Evolutionary conservation across 2,888 invertebrate genomes (phyloP).

Genomic region (Hydrotaea cyrtoneurina): DNA sequence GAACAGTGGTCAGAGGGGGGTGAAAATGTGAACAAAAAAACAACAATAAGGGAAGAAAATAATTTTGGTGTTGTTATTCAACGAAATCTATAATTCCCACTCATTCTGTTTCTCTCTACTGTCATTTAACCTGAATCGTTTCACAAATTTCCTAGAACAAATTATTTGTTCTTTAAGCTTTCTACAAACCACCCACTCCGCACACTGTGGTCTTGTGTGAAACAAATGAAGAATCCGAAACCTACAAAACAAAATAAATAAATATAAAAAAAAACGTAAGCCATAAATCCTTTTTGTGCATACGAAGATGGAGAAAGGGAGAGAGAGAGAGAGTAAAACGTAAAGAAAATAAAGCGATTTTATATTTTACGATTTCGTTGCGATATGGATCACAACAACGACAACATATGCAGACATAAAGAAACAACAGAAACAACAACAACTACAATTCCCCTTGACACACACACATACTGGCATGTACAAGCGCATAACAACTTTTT

Average conservation of each 20-base stretch:
- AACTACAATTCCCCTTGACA: neutral
- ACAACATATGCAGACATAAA: neutral
- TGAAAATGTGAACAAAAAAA: too few relatives aligned
- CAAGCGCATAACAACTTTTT: neutral
- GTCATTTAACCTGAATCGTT: too few relatives aligned
- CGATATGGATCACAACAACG: neutral
- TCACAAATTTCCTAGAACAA: too few relatives aligned
- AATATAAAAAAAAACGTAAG: neutral
- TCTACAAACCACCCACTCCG: neutral
- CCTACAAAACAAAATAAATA: slow-evolving; percentile 12
- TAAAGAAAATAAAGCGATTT: slow-evolving; percentile 1
- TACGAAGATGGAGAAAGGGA: neutral
- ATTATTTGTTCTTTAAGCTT: too few relatives aligned
- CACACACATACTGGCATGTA: neutral
- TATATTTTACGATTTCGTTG: slow-evolving; percentile 21
- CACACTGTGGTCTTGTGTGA: neutral
- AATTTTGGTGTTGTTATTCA: too few relatives aligned
- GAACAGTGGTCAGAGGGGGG: neutral
- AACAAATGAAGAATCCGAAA: neutral
- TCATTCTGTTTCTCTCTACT: too few relatives aligned
- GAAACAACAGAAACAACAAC: neutral
- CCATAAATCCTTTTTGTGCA: slow-evolving; percentile 29
- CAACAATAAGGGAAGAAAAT: too few relatives aligned
- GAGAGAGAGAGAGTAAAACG: neutral
- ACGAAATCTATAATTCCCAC: too few relatives aligned